These are phyloP conservation scores for Paralvinella palmiformis DNA, from an alignment of 1,140 invertebrate species.

Conservation along the genomic window DNA sequence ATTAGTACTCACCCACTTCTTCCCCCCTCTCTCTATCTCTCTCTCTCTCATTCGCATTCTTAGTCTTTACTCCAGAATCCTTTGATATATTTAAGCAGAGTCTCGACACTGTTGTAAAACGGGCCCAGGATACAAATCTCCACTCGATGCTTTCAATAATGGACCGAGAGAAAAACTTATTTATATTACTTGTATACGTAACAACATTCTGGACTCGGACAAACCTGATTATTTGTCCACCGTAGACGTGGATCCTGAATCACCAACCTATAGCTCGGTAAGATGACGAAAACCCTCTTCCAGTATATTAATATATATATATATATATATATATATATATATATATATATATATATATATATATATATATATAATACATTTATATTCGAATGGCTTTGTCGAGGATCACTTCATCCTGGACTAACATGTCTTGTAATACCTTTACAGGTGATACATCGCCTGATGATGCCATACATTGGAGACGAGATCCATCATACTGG, in stretches of 20 bases:
- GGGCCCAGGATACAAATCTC: slow-evolving; percentile 52
- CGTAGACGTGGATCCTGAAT: slow-evolving; percentile 83
- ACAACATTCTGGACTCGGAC: slow-evolving; percentile 29
- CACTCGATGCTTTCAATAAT: slow-evolving; percentile 69
- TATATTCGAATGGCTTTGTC: neutral
- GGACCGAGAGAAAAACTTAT: slow-evolving; percentile 77
- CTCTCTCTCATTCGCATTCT: too few relatives aligned
- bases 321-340: slow-evolving; percentile 3
- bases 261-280: slow-evolving; percentile 78
- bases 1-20: too few relatives aligned
- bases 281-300: neutral
- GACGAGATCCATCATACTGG: slow-evolving; percentile 94
- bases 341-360: neutral
- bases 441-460: slow-evolving; percentile 76
- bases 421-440: neutral
- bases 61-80: too few relatives aligned
- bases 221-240: slow-evolving; percentile 84
- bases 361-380: neutral
- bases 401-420: neutral
- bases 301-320: neutral
- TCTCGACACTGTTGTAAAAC: neutral
- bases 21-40: too few relatives aligned
- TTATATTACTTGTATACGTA: slow-evolving; percentile 79
- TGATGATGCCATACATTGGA: slow-evolving; percentile 67
- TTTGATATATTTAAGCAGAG: too few relatives aligned